Percentiles rank a stretch among this genome's conserved stretches.
Conservation (phyloP, 2,888 invertebrate genomes). For the Gymnoscelis rufifasciata region DNA sequence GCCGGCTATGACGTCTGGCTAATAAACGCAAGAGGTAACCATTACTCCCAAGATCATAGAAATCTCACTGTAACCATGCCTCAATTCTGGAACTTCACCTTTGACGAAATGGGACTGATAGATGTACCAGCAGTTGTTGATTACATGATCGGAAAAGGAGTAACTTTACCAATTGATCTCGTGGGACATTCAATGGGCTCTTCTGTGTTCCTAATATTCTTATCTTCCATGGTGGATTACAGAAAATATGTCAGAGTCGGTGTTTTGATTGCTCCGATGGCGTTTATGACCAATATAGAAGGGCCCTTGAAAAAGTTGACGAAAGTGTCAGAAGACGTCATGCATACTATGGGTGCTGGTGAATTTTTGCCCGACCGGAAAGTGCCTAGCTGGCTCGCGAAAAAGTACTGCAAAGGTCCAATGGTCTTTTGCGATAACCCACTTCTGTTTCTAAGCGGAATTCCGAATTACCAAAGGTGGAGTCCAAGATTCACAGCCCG, state of each 20-base stretch:
- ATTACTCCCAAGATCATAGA: constrained; percentile 53
- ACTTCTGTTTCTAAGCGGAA: constrained; percentile 50
- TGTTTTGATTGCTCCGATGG: constrained; percentile 53
- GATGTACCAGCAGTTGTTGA: constrained; percentile 55
- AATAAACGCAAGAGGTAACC: constrained; percentile 68
- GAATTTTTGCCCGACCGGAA: constrained; percentile 50
- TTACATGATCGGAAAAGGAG: constrained; percentile 46
- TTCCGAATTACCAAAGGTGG: constrained; percentile 29
- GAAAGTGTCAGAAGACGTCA: constrained; percentile 35
- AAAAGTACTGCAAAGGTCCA: constrained; percentile 45
- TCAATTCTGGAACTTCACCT: constrained; percentile 57
- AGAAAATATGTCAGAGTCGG: constrained; percentile 52
- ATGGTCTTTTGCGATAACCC: constrained; percentile 51
- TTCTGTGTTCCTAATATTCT: constrained; percentile 50
- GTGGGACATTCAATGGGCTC: constrained; percentile 66
- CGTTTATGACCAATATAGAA: constrained; percentile 45
- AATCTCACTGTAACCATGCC: constrained; percentile 33
- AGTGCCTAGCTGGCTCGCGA: constrained; percentile 44
- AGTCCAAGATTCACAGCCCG: constrained; percentile 43
- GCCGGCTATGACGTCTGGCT: constrained; percentile 80
- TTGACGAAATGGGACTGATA: constrained; percentile 57
- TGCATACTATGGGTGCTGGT: constrained; percentile 40
- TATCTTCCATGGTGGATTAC: constrained; percentile 48
- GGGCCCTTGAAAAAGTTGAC: constrained; percentile 47
- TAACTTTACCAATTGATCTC: constrained; percentile 43